A percentile compares a stretch with the other conserved stretches of the same genome.
Evolutionary conservation across 2,888 invertebrate species (phyloP).

Genomic region (Acleris cristana): DNA sequence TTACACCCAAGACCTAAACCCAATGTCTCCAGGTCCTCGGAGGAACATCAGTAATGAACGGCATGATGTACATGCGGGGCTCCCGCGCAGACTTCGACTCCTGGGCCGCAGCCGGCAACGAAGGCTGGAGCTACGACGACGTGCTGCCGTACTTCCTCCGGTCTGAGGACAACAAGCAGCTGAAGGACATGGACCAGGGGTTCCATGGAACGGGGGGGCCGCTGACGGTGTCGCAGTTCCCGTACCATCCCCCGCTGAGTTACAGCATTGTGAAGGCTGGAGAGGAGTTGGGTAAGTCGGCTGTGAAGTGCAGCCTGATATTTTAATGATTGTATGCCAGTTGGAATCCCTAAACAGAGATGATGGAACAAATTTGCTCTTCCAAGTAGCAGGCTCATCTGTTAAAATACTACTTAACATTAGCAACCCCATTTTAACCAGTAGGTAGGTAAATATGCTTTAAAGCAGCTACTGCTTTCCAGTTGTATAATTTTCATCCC

Average conservation of each 20-base stretch:
- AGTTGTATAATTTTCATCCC: no score
- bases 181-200: conserved; percentile 88
- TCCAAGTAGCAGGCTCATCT: no score
- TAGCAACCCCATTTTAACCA: no score
- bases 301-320: neutral
- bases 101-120: conserved; percentile 93
- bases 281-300: conserved; percentile 86
- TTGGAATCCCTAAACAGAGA: no score
- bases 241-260: conserved; percentile 93
- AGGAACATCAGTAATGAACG: conserved; percentile 96
- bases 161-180: conserved; percentile 90
- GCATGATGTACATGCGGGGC: conserved; percentile 98
- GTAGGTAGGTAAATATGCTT: no score
- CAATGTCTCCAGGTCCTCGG: conserved; percentile 87
- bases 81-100: conserved; percentile 93
- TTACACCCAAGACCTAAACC: no score
- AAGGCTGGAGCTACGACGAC: conserved; percentile 95
- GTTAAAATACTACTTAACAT: no score
- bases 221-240: conserved; percentile 91
- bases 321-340: no score
- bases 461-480: no score
- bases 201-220: conserved; percentile 92
- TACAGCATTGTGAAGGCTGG: conserved; percentile 90
- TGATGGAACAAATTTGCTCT: no score
- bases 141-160: conserved; percentile 95